A percentile compares a stretch with the other conserved stretches of the same genome.
phyloP scores from a whole-genome alignment of 2,113 vertebrate species.

The Pterophyllum scalare region DNA sequence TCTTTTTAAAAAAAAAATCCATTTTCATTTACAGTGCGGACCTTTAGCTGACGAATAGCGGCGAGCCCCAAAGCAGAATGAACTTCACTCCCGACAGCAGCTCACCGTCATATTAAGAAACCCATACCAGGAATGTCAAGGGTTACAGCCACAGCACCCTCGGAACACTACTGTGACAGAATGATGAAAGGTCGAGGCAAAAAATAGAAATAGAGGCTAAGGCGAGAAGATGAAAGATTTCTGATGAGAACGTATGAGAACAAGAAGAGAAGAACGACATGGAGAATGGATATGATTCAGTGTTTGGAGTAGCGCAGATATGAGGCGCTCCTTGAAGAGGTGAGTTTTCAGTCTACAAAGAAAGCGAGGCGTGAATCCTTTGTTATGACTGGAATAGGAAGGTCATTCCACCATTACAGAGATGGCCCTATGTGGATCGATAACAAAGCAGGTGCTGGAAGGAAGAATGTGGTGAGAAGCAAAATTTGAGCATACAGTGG shows the following conservation, averaged over 20 bases:
- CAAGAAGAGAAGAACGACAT: not conserved
- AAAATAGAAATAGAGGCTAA: not conserved
- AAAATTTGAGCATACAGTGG: not conserved
- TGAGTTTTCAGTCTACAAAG: conserved; percentile 14
- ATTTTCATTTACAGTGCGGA: conserved; percentile 33
- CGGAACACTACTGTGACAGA: not conserved
- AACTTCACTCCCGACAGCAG: not conserved
- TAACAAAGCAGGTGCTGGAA: conserved; percentile 4
- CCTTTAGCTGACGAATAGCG: conserved; percentile 19
- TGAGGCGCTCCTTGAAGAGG: conserved; percentile 9
- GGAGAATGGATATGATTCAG: not conserved
- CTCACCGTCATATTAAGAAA: conserved; percentile 35
- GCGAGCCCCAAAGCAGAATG: not conserved
- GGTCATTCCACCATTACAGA: conserved; percentile 12
- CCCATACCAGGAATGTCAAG: conserved; percentile 30
- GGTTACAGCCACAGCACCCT: conserved; percentile 2
- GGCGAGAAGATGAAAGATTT: not conserved
- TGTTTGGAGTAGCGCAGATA: not conserved
- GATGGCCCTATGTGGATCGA: conserved; percentile 1
- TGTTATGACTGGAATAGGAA: conserved; percentile 18
- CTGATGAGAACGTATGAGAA: conserved; percentile 16
- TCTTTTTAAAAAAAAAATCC: not conserved
- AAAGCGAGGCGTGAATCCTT: conserved; percentile 7
- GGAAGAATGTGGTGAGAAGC: not conserved
- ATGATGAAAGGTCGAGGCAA: conserved; percentile 2